A percentile compares a stretch with the other conserved stretches of the same genome.
Evolutionary conservation across 2,888 invertebrate species (phyloP).

Genomic region (Troilus luridus): DNA sequence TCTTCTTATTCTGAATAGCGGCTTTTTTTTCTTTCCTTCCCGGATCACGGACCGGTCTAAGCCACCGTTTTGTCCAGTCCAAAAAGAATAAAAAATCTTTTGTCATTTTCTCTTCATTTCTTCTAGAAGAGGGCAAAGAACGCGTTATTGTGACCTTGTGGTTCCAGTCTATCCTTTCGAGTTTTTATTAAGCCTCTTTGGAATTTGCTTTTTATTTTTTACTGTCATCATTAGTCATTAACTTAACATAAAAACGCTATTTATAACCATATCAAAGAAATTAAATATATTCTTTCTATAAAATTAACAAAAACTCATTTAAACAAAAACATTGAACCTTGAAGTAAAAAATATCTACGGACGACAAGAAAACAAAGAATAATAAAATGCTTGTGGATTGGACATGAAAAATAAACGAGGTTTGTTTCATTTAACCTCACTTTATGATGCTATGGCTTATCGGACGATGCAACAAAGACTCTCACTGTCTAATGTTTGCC

Average conservation of each 20-base stretch:
- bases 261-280: too few relatives aligned
- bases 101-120: background rate
- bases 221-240: too few relatives aligned
- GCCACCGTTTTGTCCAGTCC: background rate
- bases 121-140: background rate
- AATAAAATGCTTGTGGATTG: too few relatives aligned
- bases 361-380: too few relatives aligned
- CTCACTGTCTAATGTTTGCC: too few relatives aligned
- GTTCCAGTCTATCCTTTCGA: background rate
- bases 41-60: slow-evolving; percentile 14
- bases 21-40: slow-evolving; percentile 2
- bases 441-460: too few relatives aligned
- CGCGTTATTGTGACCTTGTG: background rate
- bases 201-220: background rate
- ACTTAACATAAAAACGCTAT: too few relatives aligned
- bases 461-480: too few relatives aligned
- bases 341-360: background rate
- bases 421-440: too few relatives aligned
- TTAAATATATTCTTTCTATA: too few relatives aligned
- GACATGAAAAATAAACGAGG: too few relatives aligned
- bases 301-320: too few relatives aligned
- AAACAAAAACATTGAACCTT: background rate
- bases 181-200: background rate
- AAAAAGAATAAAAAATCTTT: slow-evolving; percentile 1
- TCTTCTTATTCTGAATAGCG: background rate